A percentile compares a stretch with the other conserved stretches of the same genome.
phyloP scores from a whole-genome alignment of 1,140 invertebrate species.

The Bilobella aurantiaca region DNA sequence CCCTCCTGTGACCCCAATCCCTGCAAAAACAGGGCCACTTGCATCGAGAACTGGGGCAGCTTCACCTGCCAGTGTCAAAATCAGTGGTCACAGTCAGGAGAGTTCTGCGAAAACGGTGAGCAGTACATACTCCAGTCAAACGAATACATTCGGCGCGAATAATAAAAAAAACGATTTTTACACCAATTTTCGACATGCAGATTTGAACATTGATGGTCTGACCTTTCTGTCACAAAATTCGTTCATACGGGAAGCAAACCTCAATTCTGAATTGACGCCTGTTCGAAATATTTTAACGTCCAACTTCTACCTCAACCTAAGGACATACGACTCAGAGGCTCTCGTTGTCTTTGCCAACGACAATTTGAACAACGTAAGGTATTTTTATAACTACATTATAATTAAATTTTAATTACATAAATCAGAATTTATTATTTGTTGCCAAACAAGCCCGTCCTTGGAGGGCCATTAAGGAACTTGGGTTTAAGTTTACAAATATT shows the following conservation, averaged over 20 bases:
- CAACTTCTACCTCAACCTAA: slow-evolving; percentile 70
- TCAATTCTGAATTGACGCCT: slow-evolving; percentile 52
- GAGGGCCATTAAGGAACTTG: too few species aligned
- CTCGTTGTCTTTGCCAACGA: slow-evolving; percentile 83
- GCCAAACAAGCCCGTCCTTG: too few species aligned
- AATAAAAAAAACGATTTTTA: background rate
- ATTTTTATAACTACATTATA: too few species aligned
- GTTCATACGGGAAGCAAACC: slow-evolving; percentile 62
- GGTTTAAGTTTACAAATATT: too few species aligned
- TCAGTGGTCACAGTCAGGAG: slow-evolving; percentile 77
- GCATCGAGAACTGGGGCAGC: slow-evolving; percentile 82
- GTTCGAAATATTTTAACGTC: slow-evolving; percentile 62
- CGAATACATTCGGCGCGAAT: background rate
- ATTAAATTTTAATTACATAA: too few species aligned
- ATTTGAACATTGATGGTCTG: slow-evolving; percentile 77
- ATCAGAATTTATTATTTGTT: too few species aligned
- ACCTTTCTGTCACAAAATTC: slow-evolving; percentile 73
- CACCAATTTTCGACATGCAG: slow-evolving; percentile 46
- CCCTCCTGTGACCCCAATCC: slow-evolving; percentile 87
- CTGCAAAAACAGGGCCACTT: slow-evolving; percentile 78
- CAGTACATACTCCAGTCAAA: too few species aligned
- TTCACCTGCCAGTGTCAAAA: slow-evolving; percentile 70
- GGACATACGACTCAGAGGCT: slow-evolving; percentile 71
- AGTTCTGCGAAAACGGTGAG: slow-evolving; percentile 75
- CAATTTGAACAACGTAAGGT: slow-evolving; percentile 53